phyloP scores from a whole-genome alignment of 2,797 vertebrate genomes.

The Netta rufina region DNA sequence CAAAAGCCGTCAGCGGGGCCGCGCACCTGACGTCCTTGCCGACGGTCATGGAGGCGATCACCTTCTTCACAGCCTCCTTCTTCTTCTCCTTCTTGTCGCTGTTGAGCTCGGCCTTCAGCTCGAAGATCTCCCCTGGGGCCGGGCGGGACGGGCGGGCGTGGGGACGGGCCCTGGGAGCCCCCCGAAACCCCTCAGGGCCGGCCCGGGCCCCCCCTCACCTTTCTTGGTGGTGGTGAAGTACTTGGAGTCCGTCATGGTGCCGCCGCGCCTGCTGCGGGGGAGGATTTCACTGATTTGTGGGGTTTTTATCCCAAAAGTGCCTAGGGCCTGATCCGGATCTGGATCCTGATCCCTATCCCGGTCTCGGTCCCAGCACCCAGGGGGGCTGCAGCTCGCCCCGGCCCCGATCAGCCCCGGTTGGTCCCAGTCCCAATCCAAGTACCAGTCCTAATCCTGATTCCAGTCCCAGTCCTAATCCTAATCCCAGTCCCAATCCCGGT shows the following conservation, averaged over 20 bases:
- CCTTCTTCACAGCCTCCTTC: conserved; percentile 98
- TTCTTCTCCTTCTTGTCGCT: conserved; percentile 99
- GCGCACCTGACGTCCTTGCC: conserved; percentile 97
- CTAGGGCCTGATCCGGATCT: too few species aligned
- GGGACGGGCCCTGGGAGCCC: neutral
- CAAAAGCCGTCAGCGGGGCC: too few species aligned
- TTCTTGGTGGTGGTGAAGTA: conserved; percentile 99
- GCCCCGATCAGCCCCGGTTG: too few species aligned
- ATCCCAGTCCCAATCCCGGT: too few species aligned
- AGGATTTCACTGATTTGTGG: rapidly evolving
- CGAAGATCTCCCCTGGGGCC: conserved; percentile 93
- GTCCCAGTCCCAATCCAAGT: too few species aligned
- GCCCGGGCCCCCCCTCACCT: conserved; percentile 79
- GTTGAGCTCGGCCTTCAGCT: conserved; percentile 97
- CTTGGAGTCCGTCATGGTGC: conserved; percentile 97
- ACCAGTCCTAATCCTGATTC: too few species aligned
- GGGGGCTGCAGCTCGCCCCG: too few species aligned
- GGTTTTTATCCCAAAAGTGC: rapidly evolving
- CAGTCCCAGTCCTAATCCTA: too few species aligned
- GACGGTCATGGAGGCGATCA: conserved; percentile 98
- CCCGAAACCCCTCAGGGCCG: neutral
- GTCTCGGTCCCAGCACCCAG: too few species aligned
- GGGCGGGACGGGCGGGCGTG: too few species aligned
- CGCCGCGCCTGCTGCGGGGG: conserved; percentile 72
- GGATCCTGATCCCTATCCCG: too few species aligned